Evolutionary conservation across 2,888 invertebrate genomes (phyloP), one percentile per base, ranked within the genome.

Genomic region (Drosophila niveifrons): DNA sequence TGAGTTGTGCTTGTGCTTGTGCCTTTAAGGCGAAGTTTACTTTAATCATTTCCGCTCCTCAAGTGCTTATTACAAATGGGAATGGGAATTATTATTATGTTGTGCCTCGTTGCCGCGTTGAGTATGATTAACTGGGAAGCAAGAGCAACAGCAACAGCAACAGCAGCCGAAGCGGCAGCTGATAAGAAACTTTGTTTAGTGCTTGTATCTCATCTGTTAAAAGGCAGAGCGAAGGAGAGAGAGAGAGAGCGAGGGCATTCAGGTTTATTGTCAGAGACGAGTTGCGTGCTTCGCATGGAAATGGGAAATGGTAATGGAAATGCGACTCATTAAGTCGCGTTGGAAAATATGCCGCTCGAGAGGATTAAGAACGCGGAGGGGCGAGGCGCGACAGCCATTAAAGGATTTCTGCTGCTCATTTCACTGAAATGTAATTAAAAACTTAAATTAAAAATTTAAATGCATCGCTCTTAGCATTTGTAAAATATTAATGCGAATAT

Each of bases 371-470:
- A 6, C 50, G 56, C 50, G 56, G 65, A 70, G 74, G 48, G 62
- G 65, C 52, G 66, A 29, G 74, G 48, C 64, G 65, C 52, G 66
- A 29, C 55, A 73, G 41, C 73, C 72, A 74, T 85, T 82, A 72
- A 79, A 67, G 70, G 69, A 75, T 65, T 65, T 64, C 52, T 39
- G 18, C 46, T 51, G 56, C 44, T 43, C 55, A 41, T 13, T 62
- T 9, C 47, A 31, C 48, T 48, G 58, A 43, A 61, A 67, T 70
- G 75, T 80, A 80, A 81, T 83, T 81, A 80, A 80, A 81, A 75
- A 74, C 73, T 73, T 82, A 80, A 81, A 88, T 80, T 82, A 88
- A 75, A 72, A 70, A 72, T 82, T 82, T 75, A 88, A 89, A 82
- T 72, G 82, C 66, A 57, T 28, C 61, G 66, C 67, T 67, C 62